A percentile compares a stretch with the other conserved stretches of the same genome.
Evolutionary conservation across 1,140 invertebrate species (phyloP).

Genomic region (Eciton burchellii): DNA sequence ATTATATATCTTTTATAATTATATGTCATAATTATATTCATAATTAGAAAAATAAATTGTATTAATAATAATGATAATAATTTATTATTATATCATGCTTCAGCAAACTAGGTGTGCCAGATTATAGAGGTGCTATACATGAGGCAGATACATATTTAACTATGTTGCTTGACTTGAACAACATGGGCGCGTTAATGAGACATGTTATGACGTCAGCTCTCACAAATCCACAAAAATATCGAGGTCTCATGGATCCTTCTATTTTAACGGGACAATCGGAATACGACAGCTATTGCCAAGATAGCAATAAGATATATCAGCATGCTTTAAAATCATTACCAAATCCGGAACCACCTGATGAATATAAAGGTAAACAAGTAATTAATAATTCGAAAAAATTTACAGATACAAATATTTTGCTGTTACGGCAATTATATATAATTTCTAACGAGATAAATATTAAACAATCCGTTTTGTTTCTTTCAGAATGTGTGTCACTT

Average conservation of each 20-base stretch:
- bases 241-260: slow-evolving; percentile 82
- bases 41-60: not conserved
- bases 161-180: slow-evolving; percentile 96
- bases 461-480: slow-evolving; percentile 63
- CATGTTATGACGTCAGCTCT: slow-evolving; percentile 95
- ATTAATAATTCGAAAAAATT: slow-evolving; percentile 51
- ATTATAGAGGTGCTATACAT: slow-evolving; percentile 89
- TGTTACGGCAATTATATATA: not conserved
- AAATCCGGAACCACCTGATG: slow-evolving; percentile 92
- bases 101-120: slow-evolving; percentile 80
- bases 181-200: slow-evolving; percentile 97
- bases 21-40: too few relatives aligned
- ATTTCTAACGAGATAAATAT: not conserved
- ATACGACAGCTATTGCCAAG: slow-evolving; percentile 90
- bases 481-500: slow-evolving; percentile 91
- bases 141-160: slow-evolving; percentile 94
- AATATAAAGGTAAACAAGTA: slow-evolving; percentile 87
- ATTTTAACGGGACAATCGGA: slow-evolving; percentile 84
- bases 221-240: slow-evolving; percentile 91
- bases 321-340: slow-evolving; percentile 92
- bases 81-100: slow-evolving; percentile 61
- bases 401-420: not conserved
- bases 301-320: slow-evolving; percentile 92
- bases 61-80: not conserved
- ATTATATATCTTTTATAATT: not conserved